Percentiles rank a stretch among this genome's conserved stretches.
These are phyloP conservation scores for Turritopsis rubra DNA, from an alignment of 30 jellyfish, hydroid and myxozoan species.

Conservation along the genomic window DNA sequence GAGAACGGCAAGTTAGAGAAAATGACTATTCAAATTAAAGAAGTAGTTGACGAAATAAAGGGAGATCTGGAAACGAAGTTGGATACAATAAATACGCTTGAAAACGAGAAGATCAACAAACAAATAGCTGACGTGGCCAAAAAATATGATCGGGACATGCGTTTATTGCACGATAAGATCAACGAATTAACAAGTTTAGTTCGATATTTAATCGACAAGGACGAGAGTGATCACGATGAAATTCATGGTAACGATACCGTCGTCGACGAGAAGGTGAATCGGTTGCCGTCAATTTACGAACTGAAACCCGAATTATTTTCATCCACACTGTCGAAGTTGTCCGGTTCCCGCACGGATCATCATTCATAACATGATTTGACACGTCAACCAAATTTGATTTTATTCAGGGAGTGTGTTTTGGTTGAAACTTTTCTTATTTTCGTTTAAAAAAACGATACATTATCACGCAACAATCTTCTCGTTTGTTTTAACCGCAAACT, in stretches of 20 bases:
- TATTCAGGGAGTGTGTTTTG: too few species aligned
- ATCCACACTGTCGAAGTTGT: background rate
- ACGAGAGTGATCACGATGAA: background rate
- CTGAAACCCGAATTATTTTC: conserved; percentile 22
- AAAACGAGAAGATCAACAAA: conserved; percentile 24
- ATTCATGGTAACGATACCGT: background rate
- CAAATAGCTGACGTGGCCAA: conserved; percentile 1
- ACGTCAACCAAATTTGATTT: too few species aligned
- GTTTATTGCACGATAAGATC: conserved; percentile 47
- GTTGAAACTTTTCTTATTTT: too few species aligned
- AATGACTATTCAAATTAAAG: conserved; percentile 86
- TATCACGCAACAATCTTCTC: too few species aligned
- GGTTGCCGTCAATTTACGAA: conserved; percentile 26
- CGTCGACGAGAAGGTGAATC: background rate
- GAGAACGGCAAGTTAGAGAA: conserved; percentile 85
- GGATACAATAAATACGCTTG: background rate
- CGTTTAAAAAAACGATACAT: too few species aligned
- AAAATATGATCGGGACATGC: conserved; percentile 40
- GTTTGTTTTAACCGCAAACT: too few species aligned
- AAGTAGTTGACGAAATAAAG: conserved; percentile 84
- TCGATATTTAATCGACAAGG: background rate
- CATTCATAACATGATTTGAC: too few species aligned
- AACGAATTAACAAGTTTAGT: conserved; percentile 45
- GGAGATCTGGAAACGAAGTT: conserved; percentile 34
- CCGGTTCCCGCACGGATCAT: background rate